phyloP scores from a whole-genome alignment of 2,888 invertebrate species.

The Phyllotreta cruciferae region DNA sequence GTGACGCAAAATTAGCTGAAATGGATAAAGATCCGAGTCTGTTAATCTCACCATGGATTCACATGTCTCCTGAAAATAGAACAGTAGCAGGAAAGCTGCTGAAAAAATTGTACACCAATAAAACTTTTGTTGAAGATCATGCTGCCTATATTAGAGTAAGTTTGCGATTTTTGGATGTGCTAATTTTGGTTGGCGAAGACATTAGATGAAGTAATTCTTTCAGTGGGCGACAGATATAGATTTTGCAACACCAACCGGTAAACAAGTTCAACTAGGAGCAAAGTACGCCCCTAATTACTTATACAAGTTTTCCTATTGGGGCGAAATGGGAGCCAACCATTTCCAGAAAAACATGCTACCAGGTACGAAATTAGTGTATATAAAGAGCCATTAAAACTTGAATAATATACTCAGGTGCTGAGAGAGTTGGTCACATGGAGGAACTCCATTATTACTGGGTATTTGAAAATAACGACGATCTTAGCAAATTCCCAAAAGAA shows the following conservation, averaged over 20 bases:
- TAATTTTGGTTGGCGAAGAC: not conserved
- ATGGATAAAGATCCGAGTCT: conserved; percentile 15
- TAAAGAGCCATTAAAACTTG: not conserved
- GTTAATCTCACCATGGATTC: conserved; percentile 18
- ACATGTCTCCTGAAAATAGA: conserved; percentile 21
- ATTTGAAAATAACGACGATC: conserved; percentile 19
- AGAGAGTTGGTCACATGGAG: conserved; percentile 28
- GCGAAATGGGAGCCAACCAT: conserved; percentile 21
- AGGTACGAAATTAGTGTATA: not conserved
- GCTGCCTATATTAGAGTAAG: conserved; percentile 26
- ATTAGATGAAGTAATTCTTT: not conserved
- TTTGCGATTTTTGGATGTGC: not conserved
- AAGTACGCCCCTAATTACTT: conserved; percentile 17
- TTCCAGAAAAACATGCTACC: conserved; percentile 11
- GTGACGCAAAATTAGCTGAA: not conserved
- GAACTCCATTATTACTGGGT: conserved; percentile 29
- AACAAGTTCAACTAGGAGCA: conserved; percentile 24
- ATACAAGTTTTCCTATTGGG: conserved; percentile 29
- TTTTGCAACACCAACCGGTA: conserved; percentile 24
- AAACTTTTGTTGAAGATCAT: conserved; percentile 20
- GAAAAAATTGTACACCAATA: conserved; percentile 20
- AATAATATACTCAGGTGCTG: conserved; percentile 16
- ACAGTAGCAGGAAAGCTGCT: conserved; percentile 12
- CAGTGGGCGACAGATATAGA: conserved; percentile 25
- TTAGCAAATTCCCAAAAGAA: conserved; percentile 16